These are phyloP conservation scores for Tipula confusa DNA, from an alignment of 2,888 invertebrate genomes.

Conservation along the genomic window DNA sequence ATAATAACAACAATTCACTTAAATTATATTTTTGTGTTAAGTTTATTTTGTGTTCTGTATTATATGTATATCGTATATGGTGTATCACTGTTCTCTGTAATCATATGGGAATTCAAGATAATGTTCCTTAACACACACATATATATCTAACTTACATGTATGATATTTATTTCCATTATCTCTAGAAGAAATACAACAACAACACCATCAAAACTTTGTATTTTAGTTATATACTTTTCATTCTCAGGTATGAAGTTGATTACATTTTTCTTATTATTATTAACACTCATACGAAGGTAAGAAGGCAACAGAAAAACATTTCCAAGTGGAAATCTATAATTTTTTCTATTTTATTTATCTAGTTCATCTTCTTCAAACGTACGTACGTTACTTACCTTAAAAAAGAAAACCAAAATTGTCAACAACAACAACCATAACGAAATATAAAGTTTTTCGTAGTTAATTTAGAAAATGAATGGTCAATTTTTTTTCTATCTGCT, in stretches of 20 bases:
- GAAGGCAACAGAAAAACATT: not conserved
- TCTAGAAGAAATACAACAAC: not conserved
- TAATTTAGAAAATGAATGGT: not conserved
- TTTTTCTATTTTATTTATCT: not conserved
- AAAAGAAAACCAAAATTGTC: not conserved
- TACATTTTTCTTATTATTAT: not conserved
- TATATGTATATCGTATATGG: not conserved
- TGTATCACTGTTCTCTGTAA: not conserved
- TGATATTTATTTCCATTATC: not conserved
- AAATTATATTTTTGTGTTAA: not conserved
- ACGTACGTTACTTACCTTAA: too few relatives aligned
- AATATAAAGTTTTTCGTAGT: not conserved
- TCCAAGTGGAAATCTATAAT: not conserved
- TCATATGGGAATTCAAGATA: not conserved
- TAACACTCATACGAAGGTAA: not conserved
- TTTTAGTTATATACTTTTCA: not conserved
- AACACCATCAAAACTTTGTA: not conserved
- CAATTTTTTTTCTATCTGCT: not conserved
- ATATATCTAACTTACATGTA: not conserved
- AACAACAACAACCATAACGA: too few relatives aligned
- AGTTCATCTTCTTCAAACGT: not conserved
- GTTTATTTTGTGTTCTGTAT: not conserved
- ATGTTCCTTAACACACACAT: not conserved
- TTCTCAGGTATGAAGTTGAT: slow-evolving; percentile 12
- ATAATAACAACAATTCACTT: slow-evolving; percentile 20